Percentiles rank a stretch among this genome's conserved stretches.
Evolutionary conservation across 2,888 invertebrate genomes (phyloP).

Genomic region (Tachystola acroxantha): DNA sequence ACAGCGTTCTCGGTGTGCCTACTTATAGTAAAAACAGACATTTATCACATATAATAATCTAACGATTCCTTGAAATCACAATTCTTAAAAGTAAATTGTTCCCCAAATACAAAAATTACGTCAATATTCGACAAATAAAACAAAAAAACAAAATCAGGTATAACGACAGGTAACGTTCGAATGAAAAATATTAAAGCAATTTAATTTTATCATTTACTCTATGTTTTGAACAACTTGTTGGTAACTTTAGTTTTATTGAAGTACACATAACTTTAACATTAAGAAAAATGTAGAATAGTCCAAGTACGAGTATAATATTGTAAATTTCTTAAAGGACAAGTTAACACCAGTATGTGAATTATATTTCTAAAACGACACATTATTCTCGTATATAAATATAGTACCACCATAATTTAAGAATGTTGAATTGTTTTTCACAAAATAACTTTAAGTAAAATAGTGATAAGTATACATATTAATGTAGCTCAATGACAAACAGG

Average conservation of each 20-base stretch:
- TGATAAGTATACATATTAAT: no score
- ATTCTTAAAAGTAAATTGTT: conserved; percentile 72
- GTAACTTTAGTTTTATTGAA: conserved; percentile 68
- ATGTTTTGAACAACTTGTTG: conserved; percentile 70
- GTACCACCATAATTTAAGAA: no score
- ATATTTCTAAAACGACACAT: no score
- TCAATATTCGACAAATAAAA: conserved; percentile 53
- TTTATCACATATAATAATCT: conserved; percentile 71
- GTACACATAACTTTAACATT: conserved; percentile 32
- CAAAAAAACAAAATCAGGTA: conserved; percentile 64
- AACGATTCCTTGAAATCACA: conserved; percentile 71
- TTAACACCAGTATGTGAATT: no score
- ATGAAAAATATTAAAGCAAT: conserved; percentile 64
- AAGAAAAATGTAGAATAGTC: conserved; percentile 34
- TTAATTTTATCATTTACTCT: conserved; percentile 50
- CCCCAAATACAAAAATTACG: conserved; percentile 61
- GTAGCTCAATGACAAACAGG: no score
- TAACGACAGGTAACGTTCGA: conserved; percentile 70
- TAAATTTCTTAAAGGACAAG: no score
- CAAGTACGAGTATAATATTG: no score
- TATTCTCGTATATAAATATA: no score
- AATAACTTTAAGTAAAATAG: not conserved
- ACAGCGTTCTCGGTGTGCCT: conserved; percentile 57
- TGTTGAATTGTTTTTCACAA: no score
- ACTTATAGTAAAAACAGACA: conserved; percentile 48